Evolutionary conservation across 1,140 invertebrate genomes (phyloP), one percentile per base, ranked within the genome.

Genomic region (Nomia melanderi): DNA sequence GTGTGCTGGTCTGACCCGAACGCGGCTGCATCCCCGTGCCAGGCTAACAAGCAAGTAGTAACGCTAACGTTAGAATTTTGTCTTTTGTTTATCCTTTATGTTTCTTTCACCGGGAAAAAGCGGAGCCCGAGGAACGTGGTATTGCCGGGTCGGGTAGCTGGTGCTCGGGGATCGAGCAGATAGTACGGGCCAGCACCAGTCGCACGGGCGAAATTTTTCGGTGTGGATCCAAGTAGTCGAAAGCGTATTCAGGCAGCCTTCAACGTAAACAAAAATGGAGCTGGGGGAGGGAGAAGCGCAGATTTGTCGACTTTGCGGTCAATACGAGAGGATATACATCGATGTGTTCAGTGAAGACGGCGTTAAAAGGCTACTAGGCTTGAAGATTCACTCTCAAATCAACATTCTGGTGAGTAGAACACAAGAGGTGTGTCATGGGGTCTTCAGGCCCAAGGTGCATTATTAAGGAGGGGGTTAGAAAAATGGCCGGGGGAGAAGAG

Each of bases 291-390:
- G 88, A 57, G 89, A 90, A 50, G 77, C 82, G 23, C 87, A 90
- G 73, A 83, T 91, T 75, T 92, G 91, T 85, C 85, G 91, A 63
- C 85, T 92, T 1, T 92, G 91, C 65, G 91, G 91, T 23, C 88
- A 92, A 53, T 86, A 74, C 4, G 90, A 90, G 33, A 91, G 81
- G 12, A 90, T 92, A 50, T 91, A 86, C 54, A 91, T 92, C 33
- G 90, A 92, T 31, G 86, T 92, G 29, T 92, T 92, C 41, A 88
- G 90, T 8, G 91, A 92, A 20, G 91, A 92, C 36, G 91, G 91
- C 0, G 77, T 83, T 2, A 91, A 87, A 25, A 79, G 91, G 20
- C 87, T 85, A 20, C 82, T 92, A 20, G 88, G 88, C 9, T 57
- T 86, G 9, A 92, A 92, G 70, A 92, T 92, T 4, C 85, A 89